Percentiles rank a stretch among this genome's conserved stretches.
phyloP scores from a whole-genome alignment of 2,113 vertebrate genomes.

The Phrynocephalus versicolor region DNA sequence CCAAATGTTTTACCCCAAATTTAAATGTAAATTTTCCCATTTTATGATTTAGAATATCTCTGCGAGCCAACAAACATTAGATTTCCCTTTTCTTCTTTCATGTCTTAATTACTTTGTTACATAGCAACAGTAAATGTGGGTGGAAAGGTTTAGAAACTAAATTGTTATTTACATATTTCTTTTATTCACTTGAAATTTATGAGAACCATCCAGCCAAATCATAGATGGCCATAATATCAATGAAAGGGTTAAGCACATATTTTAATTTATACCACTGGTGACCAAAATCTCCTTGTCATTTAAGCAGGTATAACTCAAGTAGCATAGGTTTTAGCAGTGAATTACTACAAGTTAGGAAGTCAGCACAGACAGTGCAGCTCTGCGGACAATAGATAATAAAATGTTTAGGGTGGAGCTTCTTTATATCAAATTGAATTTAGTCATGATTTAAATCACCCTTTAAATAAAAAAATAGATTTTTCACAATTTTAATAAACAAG shows the following conservation, averaged over 20 bases:
- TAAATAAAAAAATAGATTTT: too few relatives aligned
- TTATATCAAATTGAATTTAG: too few relatives aligned
- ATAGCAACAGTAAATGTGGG: constrained; percentile 7
- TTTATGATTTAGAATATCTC: background rate
- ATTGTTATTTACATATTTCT: background rate
- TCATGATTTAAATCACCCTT: too few relatives aligned
- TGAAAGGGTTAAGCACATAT: background rate
- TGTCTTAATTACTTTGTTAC: constrained; percentile 2
- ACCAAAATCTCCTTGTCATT: too few relatives aligned
- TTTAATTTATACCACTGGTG: background rate
- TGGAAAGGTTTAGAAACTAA: background rate
- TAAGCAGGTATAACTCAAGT: too few relatives aligned
- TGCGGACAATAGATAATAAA: too few relatives aligned
- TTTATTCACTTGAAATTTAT: constrained; percentile 4
- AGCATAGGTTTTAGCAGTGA: too few relatives aligned
- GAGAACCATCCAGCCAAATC: background rate
- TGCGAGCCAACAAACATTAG: background rate
- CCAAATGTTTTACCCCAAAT: too few relatives aligned
- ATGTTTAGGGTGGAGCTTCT: too few relatives aligned
- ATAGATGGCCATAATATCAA: background rate
- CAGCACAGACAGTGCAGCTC: too few relatives aligned
- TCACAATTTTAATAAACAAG: too few relatives aligned
- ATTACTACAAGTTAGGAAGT: too few relatives aligned
- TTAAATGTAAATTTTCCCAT: constrained; percentile 22
- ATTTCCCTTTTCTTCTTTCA: background rate